phyloP scores from a whole-genome alignment of 2,888 invertebrate genomes.

The Caradrina kadenii region DNA sequence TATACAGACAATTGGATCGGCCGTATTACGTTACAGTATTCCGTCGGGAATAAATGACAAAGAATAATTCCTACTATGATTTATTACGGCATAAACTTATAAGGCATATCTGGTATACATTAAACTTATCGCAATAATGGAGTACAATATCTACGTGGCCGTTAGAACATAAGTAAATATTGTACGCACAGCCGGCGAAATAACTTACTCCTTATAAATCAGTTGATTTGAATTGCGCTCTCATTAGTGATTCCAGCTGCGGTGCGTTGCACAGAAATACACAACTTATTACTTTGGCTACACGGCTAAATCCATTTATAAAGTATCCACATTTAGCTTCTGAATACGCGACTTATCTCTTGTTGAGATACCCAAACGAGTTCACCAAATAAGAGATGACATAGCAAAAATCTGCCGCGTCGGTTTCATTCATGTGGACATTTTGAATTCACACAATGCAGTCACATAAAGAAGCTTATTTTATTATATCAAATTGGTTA shows the following conservation, averaged over 20 bases:
- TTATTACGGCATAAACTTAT: slow-evolving; percentile 52
- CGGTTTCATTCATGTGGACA: slow-evolving; percentile 56
- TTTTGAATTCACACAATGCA: slow-evolving; percentile 58
- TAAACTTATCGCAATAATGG: slow-evolving; percentile 65
- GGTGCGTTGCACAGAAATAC: slow-evolving; percentile 82
- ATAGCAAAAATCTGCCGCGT: slow-evolving; percentile 56
- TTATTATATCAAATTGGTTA: slow-evolving; percentile 66
- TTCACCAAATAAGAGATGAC: slow-evolving; percentile 65
- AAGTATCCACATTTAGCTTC: slow-evolving; percentile 74
- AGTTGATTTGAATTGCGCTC: slow-evolving; percentile 88
- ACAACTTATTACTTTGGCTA: slow-evolving; percentile 89
- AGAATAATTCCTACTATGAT: slow-evolving; percentile 43
- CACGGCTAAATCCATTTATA: slow-evolving; percentile 81
- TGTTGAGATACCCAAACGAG: slow-evolving; percentile 75
- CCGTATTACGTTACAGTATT: slow-evolving; percentile 31
- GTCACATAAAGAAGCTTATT: slow-evolving; percentile 67
- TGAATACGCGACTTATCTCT: slow-evolving; percentile 76
- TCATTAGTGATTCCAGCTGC: slow-evolving; percentile 87
- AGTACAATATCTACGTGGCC: slow-evolving; percentile 80
- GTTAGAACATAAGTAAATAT: slow-evolving; percentile 86
- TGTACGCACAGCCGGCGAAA: slow-evolving; percentile 80
- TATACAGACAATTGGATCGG: slow-evolving; percentile 44
- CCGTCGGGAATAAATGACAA: slow-evolving; percentile 48
- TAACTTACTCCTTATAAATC: slow-evolving; percentile 89
- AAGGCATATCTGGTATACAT: slow-evolving; percentile 73